These are phyloP conservation scores for Nematostella vectensis DNA, from an alignment of 92 coral and sea anemone species.

Conservation along the genomic window DNA sequence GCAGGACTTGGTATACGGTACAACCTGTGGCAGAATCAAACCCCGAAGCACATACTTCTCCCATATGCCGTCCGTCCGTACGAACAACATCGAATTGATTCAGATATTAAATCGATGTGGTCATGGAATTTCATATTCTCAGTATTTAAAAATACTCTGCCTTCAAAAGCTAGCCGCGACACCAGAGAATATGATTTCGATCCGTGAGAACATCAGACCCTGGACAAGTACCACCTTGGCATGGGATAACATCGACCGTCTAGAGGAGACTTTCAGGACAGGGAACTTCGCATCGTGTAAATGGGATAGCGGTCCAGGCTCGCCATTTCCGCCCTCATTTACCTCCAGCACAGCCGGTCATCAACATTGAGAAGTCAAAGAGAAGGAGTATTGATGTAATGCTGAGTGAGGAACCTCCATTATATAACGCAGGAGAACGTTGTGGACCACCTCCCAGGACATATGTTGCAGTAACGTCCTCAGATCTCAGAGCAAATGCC, in stretches of 20 bases:
- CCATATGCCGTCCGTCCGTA: conserved; percentile 29
- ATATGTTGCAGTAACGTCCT: conserved; percentile 39
- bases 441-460: conserved; percentile 30
- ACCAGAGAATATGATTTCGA: conserved; percentile 13
- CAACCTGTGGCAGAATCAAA: conserved; percentile 13
- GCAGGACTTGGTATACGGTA: conserved; percentile 29
- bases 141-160: conserved; percentile 23
- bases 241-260: conserved; percentile 34
- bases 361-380: neutral
- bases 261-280: conserved; percentile 37
- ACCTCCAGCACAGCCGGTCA: neutral
- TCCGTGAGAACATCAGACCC: conserved; percentile 22
- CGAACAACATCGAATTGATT: conserved; percentile 24
- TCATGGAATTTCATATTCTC: conserved; percentile 43
- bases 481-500: conserved; percentile 17
- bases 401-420: conserved; percentile 6
- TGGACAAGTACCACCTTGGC: conserved; percentile 19
- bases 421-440: conserved; percentile 40
- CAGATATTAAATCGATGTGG: conserved; percentile 25
- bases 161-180: conserved; percentile 22
- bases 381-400: conserved; percentile 14
- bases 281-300: conserved; percentile 31
- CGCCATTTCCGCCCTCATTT: conserved; percentile 21
- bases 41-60: conserved; percentile 30
- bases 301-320: conserved; percentile 36